phyloP scores from a whole-genome alignment of 2,113 vertebrate species.

The Hemicordylus capensis region DNA sequence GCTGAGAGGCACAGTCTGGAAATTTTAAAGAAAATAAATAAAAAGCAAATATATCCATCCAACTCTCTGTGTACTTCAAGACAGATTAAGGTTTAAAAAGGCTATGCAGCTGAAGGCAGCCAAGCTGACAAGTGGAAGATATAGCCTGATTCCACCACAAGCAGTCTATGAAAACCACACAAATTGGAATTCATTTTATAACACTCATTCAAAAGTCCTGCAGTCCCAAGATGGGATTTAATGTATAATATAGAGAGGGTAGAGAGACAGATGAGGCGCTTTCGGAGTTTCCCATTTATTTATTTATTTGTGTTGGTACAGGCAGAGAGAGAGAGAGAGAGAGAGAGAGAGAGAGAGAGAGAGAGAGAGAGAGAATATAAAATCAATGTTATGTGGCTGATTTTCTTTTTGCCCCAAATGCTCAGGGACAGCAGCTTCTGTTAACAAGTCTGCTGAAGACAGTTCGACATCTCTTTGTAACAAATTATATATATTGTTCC shows the following conservation, averaged over 20 bases:
- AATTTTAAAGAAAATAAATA: constrained; percentile 7
- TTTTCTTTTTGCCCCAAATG: background rate
- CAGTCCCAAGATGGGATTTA: constrained; percentile 40
- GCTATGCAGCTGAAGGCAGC: accelerated
- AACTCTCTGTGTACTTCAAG: background rate
- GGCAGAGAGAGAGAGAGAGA: background rate
- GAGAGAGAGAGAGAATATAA: background rate
- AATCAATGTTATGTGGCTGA: background rate
- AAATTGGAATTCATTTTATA: constrained; percentile 43
- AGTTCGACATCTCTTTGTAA: constrained; percentile 21
- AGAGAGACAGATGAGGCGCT: constrained; percentile 43
- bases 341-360: too few relatives aligned
- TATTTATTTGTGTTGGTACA: background rate
- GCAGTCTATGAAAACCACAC: constrained; percentile 19
- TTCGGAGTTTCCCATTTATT: background rate
- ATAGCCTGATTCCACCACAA: constrained; percentile 35
- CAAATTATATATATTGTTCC: constrained; percentile 57
- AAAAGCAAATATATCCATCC: constrained; percentile 8
- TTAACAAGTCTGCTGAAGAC: constrained; percentile 13
- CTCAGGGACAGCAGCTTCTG: constrained; percentile 21
- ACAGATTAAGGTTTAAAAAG: constrained; percentile 36
- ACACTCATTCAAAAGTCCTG: constrained; percentile 31
- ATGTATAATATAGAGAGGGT: constrained; percentile 32
- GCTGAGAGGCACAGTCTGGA: background rate
- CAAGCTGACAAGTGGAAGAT: constrained; percentile 23